A percentile compares a stretch with the other conserved stretches of the same genome.
Conservation (phyloP, 2,797 vertebrate genomes). For the Dermochelys coriacea region DNA sequence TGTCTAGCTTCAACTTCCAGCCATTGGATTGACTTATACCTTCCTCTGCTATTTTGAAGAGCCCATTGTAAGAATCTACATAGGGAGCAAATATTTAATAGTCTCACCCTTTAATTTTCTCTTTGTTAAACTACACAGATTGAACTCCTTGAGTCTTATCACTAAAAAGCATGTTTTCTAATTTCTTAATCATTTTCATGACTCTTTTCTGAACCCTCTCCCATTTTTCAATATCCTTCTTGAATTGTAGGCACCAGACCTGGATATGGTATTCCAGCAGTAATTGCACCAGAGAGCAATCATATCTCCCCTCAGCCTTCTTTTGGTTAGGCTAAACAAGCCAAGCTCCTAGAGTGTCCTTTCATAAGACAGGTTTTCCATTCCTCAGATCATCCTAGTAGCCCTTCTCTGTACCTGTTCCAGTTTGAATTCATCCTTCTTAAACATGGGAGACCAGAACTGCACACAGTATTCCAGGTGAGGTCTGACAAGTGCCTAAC, state of each 20-base stretch:
- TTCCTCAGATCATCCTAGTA: too few relatives aligned
- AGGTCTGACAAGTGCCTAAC: too few relatives aligned
- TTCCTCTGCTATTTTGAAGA: background rate
- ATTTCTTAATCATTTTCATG: background rate
- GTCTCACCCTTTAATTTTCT: background rate
- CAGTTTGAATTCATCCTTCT: too few relatives aligned
- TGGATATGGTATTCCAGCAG: background rate
- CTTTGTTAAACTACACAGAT: background rate
- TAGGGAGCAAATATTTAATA: background rate
- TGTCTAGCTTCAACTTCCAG: background rate
- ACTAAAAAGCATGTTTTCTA: background rate
- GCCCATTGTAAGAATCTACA: background rate
- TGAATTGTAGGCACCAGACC: background rate
- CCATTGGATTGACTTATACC: background rate
- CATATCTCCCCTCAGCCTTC: too few relatives aligned
- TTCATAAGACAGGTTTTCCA: too few relatives aligned
- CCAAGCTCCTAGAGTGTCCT: too few relatives aligned
- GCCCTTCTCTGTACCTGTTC: too few relatives aligned
- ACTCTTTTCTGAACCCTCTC: background rate
- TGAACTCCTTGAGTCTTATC: background rate
- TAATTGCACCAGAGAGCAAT: background rate
- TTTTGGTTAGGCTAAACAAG: too few relatives aligned
- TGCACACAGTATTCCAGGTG: too few relatives aligned
- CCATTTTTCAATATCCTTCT: background rate
- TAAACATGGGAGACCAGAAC: too few relatives aligned